Conservation (phyloP, 2,113 vertebrate species). For the Prionailurus viverrinus region DNA sequence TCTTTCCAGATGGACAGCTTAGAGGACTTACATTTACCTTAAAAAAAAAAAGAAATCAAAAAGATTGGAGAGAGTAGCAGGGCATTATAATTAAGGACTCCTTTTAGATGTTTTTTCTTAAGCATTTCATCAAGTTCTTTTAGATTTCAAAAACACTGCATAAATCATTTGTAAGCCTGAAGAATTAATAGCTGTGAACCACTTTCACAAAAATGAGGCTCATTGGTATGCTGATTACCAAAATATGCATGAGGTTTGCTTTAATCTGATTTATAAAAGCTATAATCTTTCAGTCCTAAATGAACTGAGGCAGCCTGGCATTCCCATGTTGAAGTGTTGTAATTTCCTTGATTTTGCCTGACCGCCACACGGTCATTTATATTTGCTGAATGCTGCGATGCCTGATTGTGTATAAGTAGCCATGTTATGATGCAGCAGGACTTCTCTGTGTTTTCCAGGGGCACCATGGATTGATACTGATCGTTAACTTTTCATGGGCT, state of each 20-base stretch:
- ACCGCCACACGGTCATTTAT: neutral
- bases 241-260: constrained; percentile 30
- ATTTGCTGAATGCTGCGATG: neutral
- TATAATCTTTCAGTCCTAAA: neutral
- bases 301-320: neutral
- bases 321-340: neutral
- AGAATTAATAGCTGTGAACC: constrained; percentile 74
- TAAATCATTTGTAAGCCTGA: constrained; percentile 68
- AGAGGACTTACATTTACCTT: neutral
- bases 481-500: neutral
- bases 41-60: constrained; percentile 34
- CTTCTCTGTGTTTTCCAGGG: neutral
- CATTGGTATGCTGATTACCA: constrained; percentile 58
- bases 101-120: constrained; percentile 52
- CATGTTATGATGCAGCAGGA: neutral
- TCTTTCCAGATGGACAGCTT: neutral
- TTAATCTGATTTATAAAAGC: constrained; percentile 26
- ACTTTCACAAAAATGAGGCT: neutral
- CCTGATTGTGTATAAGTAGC: neutral
- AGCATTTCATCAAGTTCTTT: constrained; percentile 73
- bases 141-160: constrained; percentile 69
- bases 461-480: neutral
- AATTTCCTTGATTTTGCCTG: neutral
- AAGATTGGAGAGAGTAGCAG: constrained; percentile 69
- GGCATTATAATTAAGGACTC: constrained; percentile 69